Evolutionary conservation across 1,140 invertebrate species (phyloP).

Genomic region (Leptinotarsa lineolata): DNA sequence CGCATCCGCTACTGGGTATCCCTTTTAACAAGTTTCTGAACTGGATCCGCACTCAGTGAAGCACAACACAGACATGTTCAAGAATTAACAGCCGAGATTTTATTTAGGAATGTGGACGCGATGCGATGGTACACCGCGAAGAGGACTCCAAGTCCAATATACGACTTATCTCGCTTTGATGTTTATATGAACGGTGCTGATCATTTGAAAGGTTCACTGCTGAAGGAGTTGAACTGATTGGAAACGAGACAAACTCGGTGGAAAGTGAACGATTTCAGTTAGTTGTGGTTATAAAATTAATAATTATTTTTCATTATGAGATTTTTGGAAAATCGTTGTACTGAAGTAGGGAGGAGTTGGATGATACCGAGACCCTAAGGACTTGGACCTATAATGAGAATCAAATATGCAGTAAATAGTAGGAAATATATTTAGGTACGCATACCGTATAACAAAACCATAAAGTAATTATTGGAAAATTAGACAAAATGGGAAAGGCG

Average conservation of each 20-base stretch:
- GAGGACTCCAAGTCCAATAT: background rate
- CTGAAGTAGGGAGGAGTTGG: no score
- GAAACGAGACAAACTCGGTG: background rate
- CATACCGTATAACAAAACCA: no score
- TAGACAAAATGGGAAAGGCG: no score
- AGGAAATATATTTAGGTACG: no score
- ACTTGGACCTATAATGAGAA: no score
- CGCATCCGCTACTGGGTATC: conserved; percentile 30
- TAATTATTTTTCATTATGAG: no score
- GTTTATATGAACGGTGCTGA: background rate
- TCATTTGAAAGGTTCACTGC: conserved; percentile 1
- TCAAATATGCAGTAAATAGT: no score
- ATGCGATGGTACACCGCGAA: conserved; percentile 2
- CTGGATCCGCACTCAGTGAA: conserved; percentile 45
- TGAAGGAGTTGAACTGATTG: background rate
- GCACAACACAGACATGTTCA: conserved; percentile 46
- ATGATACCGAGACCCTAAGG: no score
- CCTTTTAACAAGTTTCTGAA: conserved; percentile 44
- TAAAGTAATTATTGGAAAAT: no score
- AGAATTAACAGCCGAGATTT: conserved; percentile 46
- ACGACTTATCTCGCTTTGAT: background rate
- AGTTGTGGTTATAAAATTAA: no score
- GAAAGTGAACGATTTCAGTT: no score
- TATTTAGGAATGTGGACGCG: conserved; percentile 45
- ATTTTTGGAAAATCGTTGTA: no score